phyloP scores from a whole-genome alignment of 1,140 invertebrate species.

The Pseudomyrmex sp. region DNA sequence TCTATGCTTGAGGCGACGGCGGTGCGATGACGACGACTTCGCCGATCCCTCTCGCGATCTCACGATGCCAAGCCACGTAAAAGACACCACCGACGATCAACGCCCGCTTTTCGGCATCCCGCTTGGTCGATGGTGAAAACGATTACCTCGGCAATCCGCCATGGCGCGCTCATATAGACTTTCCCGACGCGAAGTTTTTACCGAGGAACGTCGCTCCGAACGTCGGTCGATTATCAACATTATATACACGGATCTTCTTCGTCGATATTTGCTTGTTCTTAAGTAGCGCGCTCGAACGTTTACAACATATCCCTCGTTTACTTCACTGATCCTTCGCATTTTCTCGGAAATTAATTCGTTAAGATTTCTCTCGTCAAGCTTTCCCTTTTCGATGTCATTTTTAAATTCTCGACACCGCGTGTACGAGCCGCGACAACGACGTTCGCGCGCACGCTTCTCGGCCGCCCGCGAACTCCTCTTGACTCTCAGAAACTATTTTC shows the following conservation, averaged over 20 bases:
- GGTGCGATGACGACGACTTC: conserved; percentile 63
- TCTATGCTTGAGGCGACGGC: conserved; percentile 93
- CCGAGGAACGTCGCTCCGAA: conserved; percentile 53
- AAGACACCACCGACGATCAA: conserved; percentile 61
- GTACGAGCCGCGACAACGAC: conserved; percentile 24
- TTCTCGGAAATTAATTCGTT: conserved; percentile 4
- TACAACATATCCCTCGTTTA: background rate
- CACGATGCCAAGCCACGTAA: conserved; percentile 67
- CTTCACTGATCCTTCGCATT: background rate
- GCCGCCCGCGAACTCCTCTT: conserved; percentile 26
- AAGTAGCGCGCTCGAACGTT: conserved; percentile 3
- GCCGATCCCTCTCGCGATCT: conserved; percentile 69
- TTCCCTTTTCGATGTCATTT: background rate
- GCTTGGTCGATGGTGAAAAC: conserved; percentile 50
- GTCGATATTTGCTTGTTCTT: conserved; percentile 22
- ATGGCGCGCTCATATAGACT: conserved; percentile 46
- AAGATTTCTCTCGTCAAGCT: conserved; percentile 16
- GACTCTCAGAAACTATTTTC: conserved; percentile 49
- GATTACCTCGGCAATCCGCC: conserved; percentile 40
- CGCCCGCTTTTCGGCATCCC: conserved; percentile 45
- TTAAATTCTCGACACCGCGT: background rate
- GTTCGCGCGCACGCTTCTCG: conserved; percentile 21
- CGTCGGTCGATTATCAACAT: conserved; percentile 46
- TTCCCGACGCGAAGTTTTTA: conserved; percentile 20
- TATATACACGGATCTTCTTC: conserved; percentile 12